Base-by-base conservation (phyloP, 1,140 invertebrate species). In the Sinella curviseta region DNA sequence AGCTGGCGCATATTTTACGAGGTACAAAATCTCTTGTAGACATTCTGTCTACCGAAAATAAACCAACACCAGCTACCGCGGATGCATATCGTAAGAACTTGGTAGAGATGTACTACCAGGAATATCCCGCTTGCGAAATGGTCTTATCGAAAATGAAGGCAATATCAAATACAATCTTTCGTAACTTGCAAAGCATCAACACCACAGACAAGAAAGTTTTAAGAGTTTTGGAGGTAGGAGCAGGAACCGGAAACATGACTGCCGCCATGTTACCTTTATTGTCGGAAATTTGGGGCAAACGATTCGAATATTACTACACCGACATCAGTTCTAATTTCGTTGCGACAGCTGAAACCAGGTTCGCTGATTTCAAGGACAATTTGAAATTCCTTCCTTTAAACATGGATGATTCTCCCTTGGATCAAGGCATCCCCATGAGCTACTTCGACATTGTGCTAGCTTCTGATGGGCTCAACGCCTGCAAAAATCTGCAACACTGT, bases 241-340 rank as follows among this genome's bases (percentile, higher is more conserved):
- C 48, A 3, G 80, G 80, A 26, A 81, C 80, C 8, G 80, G 80
- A 0, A 54, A 24, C 1, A 78, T 78, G 55, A 76, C 77, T 4
- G 24, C 33, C 30, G 14, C 14, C 4, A 24, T 73, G 2, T 1
- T 81, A 24, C 16, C 1, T 24, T 12, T 28, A 36, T 4, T 35
- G 33, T 24, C 28, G n/a, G 30, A 55, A n/a, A 2, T 67, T 31
- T 70, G 65, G 65, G 65, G 76, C n/a, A 33, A 54, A 30, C 28
- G 55, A 0, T 60, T 76, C 17, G 28, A 33, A 4, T 81, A 81
- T 31, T 57, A 74, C 1, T 81, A 76, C 26, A 81, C 80, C 17
- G 80, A 81, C 73, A 79, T 81, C 39, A 78, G 77, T 20, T 33
- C 31, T 20, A 30, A 20, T 24, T 81, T 81, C 35, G 48, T 81